phyloP scores from a whole-genome alignment of 1,140 invertebrate genomes.

The Cotesia glomerata region DNA sequence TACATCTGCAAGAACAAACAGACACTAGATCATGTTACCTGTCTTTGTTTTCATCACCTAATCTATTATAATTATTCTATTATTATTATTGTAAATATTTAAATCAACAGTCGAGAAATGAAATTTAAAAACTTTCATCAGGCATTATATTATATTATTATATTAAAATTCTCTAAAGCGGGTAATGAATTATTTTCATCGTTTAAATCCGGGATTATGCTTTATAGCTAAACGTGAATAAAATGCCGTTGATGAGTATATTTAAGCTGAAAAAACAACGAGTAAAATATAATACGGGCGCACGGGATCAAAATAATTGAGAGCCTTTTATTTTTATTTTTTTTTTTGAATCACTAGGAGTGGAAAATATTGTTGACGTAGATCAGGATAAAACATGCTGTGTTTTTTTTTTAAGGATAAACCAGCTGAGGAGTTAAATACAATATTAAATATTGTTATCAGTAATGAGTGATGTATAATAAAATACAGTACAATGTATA shows the following conservation, averaged over 20 bases:
- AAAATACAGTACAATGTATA: slow-evolving; percentile 40
- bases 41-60: too few species aligned
- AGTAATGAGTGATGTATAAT: slow-evolving; percentile 22
- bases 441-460: too few species aligned
- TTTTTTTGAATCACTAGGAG: neutral
- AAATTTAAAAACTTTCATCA: too few species aligned
- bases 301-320: neutral
- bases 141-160: too few species aligned
- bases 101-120: too few species aligned
- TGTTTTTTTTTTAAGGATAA: neutral
- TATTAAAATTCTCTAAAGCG: neutral
- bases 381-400: neutral
- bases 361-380: neutral
- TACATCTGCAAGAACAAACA: slow-evolving; percentile 65
- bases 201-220: slow-evolving; percentile 16
- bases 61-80: slow-evolving; percentile 22
- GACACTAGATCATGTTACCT: slow-evolving; percentile 7
- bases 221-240: neutral
- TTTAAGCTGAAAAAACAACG: neutral
- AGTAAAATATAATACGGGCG: neutral
- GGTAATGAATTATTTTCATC: neutral
- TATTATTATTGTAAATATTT: slow-evolving; percentile 3
- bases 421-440: neutral
- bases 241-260: neutral
- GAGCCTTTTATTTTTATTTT: neutral